Evolutionary conservation across 30 jellyfish, hydroid and myxozoan species (phyloP), one percentile per base, ranked within the genome.

Genomic region (Turritopsis dohrnii): DNA sequence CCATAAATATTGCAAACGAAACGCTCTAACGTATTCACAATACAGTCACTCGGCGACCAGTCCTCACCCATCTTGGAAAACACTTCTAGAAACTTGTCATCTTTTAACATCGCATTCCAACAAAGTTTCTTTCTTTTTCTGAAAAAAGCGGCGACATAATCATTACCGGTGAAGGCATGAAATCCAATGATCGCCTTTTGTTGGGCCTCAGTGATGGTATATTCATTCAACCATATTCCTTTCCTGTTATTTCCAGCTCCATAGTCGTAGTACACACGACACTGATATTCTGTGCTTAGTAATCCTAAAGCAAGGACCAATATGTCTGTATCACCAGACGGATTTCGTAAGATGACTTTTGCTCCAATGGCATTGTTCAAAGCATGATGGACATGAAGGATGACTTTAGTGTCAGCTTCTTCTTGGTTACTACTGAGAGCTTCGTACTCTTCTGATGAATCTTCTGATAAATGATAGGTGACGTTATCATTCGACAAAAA

Each of bases 391-490:
- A 85, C 30, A 52, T 86, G 94, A 5, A 79, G 90, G 28, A 86
- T 60, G 9, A 86, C 53, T 84, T 86, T 80, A 41, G 90, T 86
- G 74, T 86, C 94, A 0, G 94, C 90, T 80, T 79, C 90, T 29
- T 86, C 90, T 52, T 86, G 90, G 82, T 86, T 80, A 77, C 18
- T 0, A 80, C 69, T 66, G 8, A 21, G 17, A 26, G n/a, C n/a
- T n/a, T n/a, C n/a, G 17, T 3, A 41, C 60, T 41, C 60, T 41
- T 41, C 60, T 5, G 5, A 5, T 3, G 60, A 41, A 3, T 5
- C 60, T 41, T 41, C 60, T 41, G 60, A 3, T 3, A 41, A 41
- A 41, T 3, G 60, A 41, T 13, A 13, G 5, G 60, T 41, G 5
- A 41, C 60, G 13, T 41, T 5, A 41, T 41, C 60, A 41, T 5